phyloP scores from a whole-genome alignment of 2,888 invertebrate genomes.

The Xestia c-nigrum region DNA sequence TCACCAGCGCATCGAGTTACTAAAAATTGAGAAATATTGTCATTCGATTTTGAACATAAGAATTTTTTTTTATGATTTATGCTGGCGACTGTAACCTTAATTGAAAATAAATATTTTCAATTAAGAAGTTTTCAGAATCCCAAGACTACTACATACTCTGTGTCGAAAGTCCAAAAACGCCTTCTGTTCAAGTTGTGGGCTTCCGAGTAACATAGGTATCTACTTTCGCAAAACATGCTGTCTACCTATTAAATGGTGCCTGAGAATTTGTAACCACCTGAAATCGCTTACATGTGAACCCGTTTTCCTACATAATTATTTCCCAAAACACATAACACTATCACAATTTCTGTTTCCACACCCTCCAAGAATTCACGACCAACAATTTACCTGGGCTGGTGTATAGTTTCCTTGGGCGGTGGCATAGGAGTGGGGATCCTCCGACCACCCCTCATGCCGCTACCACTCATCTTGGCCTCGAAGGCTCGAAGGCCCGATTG shows the following conservation, averaged over 20 bases:
- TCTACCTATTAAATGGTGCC: slow-evolving; percentile 1
- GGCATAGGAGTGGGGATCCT: slow-evolving; percentile 88
- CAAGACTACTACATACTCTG: too few relatives aligned
- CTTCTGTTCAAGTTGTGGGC: too few relatives aligned
- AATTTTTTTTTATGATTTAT: too few relatives aligned
- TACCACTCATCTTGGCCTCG: slow-evolving; percentile 79
- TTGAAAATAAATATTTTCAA: too few relatives aligned
- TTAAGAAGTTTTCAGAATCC: too few relatives aligned
- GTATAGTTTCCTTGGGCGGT: slow-evolving; percentile 77
- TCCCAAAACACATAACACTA: slow-evolving; percentile 3
- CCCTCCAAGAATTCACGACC: slow-evolving; percentile 22
- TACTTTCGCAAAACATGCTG: slow-evolving; percentile 1
- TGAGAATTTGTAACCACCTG: not conserved
- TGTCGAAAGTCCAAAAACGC: too few relatives aligned
- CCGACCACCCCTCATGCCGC: slow-evolving; percentile 81
- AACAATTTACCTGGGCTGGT: slow-evolving; percentile 68
- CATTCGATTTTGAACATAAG: too few relatives aligned
- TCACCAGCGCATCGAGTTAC: too few relatives aligned
- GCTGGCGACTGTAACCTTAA: too few relatives aligned
- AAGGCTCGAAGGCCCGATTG: slow-evolving; percentile 67
- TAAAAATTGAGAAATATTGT: too few relatives aligned
- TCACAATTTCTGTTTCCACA: slow-evolving; percentile 18
- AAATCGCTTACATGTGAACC: not conserved
- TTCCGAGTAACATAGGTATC: not conserved
- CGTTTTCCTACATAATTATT: slow-evolving; percentile 3